These are phyloP conservation scores for Phataginus tricuspis DNA, from an alignment of 2,797 vertebrate species.

Conservation along the genomic window DNA sequence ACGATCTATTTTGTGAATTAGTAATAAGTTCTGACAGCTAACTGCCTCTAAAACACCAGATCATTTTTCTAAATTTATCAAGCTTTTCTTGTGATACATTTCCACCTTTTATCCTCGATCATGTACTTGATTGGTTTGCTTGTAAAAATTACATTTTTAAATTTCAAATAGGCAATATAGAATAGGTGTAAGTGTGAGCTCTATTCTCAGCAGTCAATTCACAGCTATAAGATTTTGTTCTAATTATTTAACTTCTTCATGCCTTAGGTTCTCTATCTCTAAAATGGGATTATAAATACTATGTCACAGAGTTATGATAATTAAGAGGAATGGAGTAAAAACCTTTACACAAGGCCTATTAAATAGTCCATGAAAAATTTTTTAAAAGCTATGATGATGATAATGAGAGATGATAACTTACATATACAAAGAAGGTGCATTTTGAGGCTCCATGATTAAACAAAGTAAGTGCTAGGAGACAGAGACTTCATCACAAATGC, in stretches of 20 bases:
- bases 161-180: not conserved
- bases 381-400: not conserved
- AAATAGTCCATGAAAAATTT: not conserved
- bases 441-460: not conserved
- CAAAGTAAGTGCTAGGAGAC: not conserved
- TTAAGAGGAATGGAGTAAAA: not conserved
- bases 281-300: not conserved
- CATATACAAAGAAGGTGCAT: not conserved
- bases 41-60: not conserved
- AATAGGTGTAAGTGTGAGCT: not conserved
- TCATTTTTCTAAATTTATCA: not conserved
- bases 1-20: not conserved
- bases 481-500: not conserved
- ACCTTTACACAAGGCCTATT: not conserved
- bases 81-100: not conserved
- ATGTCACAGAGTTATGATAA: not conserved
- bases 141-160: not conserved
- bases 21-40: not conserved
- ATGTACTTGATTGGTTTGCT: not conserved
- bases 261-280: not conserved
- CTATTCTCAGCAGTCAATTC: not conserved
- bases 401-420: not conserved
- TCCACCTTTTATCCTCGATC: not conserved
- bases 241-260: not conserved
- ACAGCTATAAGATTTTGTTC: not conserved